Evolutionary conservation across 2,113 vertebrate genomes (phyloP).

Genomic region (Callionymus lyra): DNA sequence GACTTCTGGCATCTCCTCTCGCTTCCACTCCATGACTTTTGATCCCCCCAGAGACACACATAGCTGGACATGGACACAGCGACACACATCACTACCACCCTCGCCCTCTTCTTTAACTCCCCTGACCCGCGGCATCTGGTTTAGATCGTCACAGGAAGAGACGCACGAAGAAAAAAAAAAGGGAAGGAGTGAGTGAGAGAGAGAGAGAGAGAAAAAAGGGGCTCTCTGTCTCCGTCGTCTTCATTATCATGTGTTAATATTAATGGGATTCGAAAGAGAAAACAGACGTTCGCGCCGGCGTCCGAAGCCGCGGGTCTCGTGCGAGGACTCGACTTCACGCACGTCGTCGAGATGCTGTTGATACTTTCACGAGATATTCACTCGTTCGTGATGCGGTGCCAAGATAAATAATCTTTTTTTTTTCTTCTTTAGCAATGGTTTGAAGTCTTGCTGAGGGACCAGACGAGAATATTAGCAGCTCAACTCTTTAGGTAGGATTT

Average conservation of each 20-base stretch:
- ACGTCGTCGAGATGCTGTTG: too few species aligned
- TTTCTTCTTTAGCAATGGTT: too few species aligned
- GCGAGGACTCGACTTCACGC: constrained; percentile 1
- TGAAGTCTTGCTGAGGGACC: too few species aligned
- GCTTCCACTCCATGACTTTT: constrained; percentile 35
- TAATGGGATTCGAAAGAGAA: constrained; percentile 70
- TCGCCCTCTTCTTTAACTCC: constrained; percentile 48
- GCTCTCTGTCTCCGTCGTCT: constrained; percentile 67
- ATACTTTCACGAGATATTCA: too few species aligned
- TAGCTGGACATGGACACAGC: constrained; percentile 41
- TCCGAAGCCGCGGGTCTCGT: constrained; percentile 26
- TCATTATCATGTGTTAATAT: constrained; percentile 79
- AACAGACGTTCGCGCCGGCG: constrained; percentile 40
- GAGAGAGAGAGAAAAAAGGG: constrained; percentile 36
- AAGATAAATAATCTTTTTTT: not conserved
- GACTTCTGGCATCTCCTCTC: constrained; percentile 71
- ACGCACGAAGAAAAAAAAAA: constrained; percentile 43
- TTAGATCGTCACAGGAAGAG: constrained; percentile 75
- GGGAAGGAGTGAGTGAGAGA: constrained; percentile 39
- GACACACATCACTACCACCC: constrained; percentile 39
- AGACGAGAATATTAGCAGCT: too few species aligned
- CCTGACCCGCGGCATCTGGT: constrained; percentile 71
- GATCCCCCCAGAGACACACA: constrained; percentile 43
- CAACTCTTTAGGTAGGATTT: too few species aligned
- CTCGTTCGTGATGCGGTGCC: too few species aligned